These are phyloP conservation scores for Tetramorium alpestre DNA, from an alignment of 1,140 invertebrate genomes.

Conservation along the genomic window DNA sequence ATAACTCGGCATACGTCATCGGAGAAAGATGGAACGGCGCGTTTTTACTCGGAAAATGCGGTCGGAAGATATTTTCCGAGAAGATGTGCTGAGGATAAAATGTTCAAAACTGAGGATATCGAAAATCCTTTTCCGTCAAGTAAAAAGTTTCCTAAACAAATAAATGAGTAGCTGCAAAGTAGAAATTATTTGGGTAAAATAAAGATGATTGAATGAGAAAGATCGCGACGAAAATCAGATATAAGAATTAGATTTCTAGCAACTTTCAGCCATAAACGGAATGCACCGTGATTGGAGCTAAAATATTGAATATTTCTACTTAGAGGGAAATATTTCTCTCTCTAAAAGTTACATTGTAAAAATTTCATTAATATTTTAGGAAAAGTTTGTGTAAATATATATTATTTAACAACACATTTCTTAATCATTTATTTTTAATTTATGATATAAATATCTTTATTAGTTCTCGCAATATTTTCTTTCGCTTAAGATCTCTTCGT, in stretches of 20 bases:
- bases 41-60: conserved; percentile 14
- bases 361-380: not conserved
- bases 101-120: not conserved
- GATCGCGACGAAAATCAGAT: not conserved
- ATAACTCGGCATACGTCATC: conserved; percentile 25
- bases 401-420: not conserved
- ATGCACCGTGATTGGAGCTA: not conserved
- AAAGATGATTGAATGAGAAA: not conserved
- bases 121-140: not conserved
- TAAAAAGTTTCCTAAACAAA: not conserved
- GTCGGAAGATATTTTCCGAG: not conserved
- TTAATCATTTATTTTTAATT: not conserved
- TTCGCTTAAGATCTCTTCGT: not conserved
- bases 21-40: not conserved
- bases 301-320: not conserved
- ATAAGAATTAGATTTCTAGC: not conserved
- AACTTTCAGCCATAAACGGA: not conserved
- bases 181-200: not conserved
- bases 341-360: not conserved
- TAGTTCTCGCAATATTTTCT: not conserved
- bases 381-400: not conserved
- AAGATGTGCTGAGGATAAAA: not conserved
- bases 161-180: not conserved
- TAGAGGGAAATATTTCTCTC: not conserved
- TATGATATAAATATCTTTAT: too few relatives aligned